phyloP scores from a whole-genome alignment of 1,140 invertebrate species.

The Microplitis mediator region DNA sequence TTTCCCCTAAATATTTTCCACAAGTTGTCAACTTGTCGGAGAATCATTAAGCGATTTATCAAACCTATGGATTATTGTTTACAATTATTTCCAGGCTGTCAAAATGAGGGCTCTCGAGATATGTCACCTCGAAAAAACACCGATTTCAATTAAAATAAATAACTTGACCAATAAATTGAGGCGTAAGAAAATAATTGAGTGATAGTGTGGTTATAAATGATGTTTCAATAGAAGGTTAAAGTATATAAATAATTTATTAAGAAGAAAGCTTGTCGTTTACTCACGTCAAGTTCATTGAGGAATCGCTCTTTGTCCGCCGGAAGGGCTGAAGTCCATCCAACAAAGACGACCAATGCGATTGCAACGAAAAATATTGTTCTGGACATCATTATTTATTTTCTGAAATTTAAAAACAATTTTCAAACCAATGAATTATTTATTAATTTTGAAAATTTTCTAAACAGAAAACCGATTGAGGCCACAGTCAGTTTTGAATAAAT shows the following conservation, averaged over 20 bases:
- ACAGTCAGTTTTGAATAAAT: no score
- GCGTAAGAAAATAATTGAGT: background rate
- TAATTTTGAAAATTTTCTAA: no score
- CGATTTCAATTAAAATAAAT: no score
- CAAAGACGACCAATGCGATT: constrained; percentile 36
- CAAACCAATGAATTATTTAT: background rate
- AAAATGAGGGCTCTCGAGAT: no score
- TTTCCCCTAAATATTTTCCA: no score
- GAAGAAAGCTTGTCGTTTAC: constrained; percentile 24
- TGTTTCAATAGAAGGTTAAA: background rate
- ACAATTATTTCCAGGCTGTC: no score
- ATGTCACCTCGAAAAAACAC: no score
- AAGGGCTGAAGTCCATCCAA: constrained; percentile 39
- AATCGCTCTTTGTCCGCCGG: constrained; percentile 49
- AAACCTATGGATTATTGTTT: no score
- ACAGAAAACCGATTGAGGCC: no score
- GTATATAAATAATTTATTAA: background rate
- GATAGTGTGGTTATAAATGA: background rate
- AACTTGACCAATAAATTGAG: no score
- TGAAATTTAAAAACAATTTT: background rate
- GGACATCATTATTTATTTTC: constrained; percentile 39
- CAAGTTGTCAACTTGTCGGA: no score
- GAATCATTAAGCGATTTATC: no score
- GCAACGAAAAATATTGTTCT: constrained; percentile 34
- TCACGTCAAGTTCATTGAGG: constrained; percentile 48